Evolutionary conservation across 2,113 vertebrate species (phyloP), one percentile per base, ranked within the genome.

Genomic region (Pholis gunnellus): DNA sequence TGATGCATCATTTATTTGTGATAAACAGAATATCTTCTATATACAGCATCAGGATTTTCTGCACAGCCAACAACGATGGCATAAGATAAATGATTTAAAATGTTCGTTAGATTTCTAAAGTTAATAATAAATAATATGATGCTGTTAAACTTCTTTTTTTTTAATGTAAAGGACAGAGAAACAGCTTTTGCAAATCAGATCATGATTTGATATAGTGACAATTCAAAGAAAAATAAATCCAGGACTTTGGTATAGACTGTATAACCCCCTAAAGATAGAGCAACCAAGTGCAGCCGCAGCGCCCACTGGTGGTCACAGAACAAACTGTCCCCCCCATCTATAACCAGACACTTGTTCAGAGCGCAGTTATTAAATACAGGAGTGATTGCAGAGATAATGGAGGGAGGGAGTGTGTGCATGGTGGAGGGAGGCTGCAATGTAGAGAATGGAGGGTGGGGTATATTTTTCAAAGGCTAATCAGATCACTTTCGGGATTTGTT

Each of bases 251-350:
- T 64, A 67, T 31, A 34, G 2, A 73, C 18, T 20, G 34, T 52
- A 56, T 59, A 38, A 13, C 25, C 61, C 1, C n/a, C 3, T 17
- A 14, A 38, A 56, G 13, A 17, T 2, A 11, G 29, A 63, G 36
- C 42, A 14, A 69, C 7, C 4, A 82, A 36, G 14, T 75, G 63
- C 50, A n/a, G 42, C 68, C 1, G 20, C 63, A 91, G 85, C 87
- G 4, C 87, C 88, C 81, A 65, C 90, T 88, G 38, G 72, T 89
- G 91, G 87, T 13, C 83, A 52, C 36, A 46, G 2, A 60, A 15
- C 10, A 15, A 74, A 87, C 57, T 78, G 56, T 66, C 29, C 5
- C 22, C 29, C 54, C n/a, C n/a, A 64, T 63, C 44, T 25, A 40
- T 9, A 57, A 70, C 57, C 48, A 63, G 1, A 70, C 29, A 70